phyloP scores from a whole-genome alignment of 53 echinoderm and acorn worm genomes.

The Antedon mediterranea region DNA sequence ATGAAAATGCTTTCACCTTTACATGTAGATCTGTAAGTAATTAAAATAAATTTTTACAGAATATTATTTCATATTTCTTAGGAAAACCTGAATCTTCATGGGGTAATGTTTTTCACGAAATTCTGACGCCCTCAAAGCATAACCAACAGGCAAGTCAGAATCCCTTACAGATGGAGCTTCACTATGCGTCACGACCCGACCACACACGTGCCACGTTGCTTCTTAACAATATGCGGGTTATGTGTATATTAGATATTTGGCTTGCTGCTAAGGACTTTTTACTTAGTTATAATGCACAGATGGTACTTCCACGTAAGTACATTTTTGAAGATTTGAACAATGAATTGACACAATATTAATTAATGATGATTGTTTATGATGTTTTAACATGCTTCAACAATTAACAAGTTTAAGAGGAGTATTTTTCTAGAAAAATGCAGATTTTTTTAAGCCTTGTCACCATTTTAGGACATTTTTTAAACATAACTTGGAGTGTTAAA shows the following conservation, averaged over 20 bases:
- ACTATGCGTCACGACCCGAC: constrained; percentile 58
- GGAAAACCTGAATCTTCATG: constrained; percentile 2
- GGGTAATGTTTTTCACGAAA: constrained; percentile 75
- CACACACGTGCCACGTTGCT: constrained; percentile 68
- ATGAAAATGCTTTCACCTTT: too few relatives aligned
- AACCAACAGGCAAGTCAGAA: constrained; percentile 68
- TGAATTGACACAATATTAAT: too few relatives aligned
- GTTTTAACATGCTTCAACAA: too few relatives aligned
- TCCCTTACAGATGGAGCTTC: constrained; percentile 89
- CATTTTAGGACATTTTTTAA: too few relatives aligned
- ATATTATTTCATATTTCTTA: neutral
- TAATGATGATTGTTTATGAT: too few relatives aligned
- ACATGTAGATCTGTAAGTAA: too few relatives aligned
- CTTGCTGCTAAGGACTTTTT: constrained; percentile 88
- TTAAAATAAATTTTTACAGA: too few relatives aligned
- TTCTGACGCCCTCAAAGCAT: constrained; percentile 75
- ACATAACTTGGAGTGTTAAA: too few relatives aligned
- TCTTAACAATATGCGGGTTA: constrained; percentile 95
- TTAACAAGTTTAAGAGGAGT: too few relatives aligned
- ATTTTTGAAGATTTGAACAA: too few relatives aligned
- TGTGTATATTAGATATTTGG: constrained; percentile 77
- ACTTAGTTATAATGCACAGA: constrained; percentile 58
- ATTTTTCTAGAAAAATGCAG: too few relatives aligned
- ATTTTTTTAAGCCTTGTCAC: too few relatives aligned
- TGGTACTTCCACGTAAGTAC: constrained; percentile 34